Conservation (phyloP, 2,888 invertebrate genomes). For the Hypomecis punctinalis region DNA sequence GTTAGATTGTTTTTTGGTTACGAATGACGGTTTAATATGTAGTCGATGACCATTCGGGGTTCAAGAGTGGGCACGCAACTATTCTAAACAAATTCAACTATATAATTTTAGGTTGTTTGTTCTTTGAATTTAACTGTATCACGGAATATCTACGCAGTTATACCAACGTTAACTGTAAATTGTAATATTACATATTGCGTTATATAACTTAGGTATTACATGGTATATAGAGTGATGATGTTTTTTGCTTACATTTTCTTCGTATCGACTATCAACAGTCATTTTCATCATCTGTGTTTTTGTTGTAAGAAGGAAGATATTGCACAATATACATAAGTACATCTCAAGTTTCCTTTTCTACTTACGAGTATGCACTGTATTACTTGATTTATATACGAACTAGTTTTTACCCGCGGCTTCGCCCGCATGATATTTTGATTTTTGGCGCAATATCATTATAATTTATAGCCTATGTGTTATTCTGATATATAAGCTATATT, state of each 20-base stretch:
- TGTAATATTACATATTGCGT: background rate
- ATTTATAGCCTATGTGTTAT: too few relatives aligned
- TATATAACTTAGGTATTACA: background rate
- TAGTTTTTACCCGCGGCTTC: too few relatives aligned
- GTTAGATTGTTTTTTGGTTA: slow-evolving; percentile 55
- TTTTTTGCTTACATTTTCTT: slow-evolving; percentile 1
- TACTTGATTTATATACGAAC: background rate
- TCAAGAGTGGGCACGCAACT: slow-evolving; percentile 37
- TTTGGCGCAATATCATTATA: too few relatives aligned
- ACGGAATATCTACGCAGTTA: slow-evolving; percentile 1
- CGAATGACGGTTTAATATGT: slow-evolving; percentile 40
- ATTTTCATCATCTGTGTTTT: background rate
- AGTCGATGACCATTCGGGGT: slow-evolving; percentile 31
- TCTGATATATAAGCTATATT: too few relatives aligned
- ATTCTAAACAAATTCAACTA: slow-evolving; percentile 30
- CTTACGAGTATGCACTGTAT: background rate
- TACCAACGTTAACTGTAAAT: background rate
- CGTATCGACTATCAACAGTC: background rate
- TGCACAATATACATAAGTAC: background rate
- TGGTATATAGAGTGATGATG: background rate
- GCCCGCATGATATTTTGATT: too few relatives aligned
- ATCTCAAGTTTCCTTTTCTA: too few relatives aligned
- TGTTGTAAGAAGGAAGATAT: background rate
- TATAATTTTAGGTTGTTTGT: slow-evolving; percentile 7
- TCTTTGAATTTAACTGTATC: slow-evolving; percentile 1